Percentiles rank a stretch among this genome's conserved stretches.
phyloP scores from a whole-genome alignment of 2,113 vertebrate genomes.

The Silurus asotus region DNA sequence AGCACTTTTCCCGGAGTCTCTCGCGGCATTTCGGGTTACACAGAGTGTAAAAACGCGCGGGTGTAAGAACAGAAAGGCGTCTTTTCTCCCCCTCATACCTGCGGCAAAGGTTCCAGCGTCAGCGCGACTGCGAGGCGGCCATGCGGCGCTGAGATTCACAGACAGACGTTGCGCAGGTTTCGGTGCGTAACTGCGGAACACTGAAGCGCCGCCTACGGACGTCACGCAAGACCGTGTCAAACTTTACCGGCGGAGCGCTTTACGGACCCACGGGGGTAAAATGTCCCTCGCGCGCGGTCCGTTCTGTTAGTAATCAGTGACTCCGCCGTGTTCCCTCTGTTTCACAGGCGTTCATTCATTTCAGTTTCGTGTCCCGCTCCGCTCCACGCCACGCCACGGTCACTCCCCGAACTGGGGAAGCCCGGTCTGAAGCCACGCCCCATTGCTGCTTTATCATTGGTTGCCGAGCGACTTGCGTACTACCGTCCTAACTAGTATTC shows the following conservation, averaged over 20 bases:
- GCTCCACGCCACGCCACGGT: too few relatives aligned
- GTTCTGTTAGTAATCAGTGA: too few relatives aligned
- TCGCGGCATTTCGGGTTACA: neutral
- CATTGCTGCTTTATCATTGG: neutral
- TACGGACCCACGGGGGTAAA: too few relatives aligned
- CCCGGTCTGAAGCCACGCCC: neutral
- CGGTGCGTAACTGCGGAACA: neutral
- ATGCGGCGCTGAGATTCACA: neutral
- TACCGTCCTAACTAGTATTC: neutral
- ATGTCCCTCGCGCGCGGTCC: neutral
- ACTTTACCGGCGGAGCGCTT: neutral
- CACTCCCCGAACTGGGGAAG: neutral
- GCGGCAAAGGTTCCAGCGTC: neutral
- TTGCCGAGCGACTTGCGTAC: neutral
- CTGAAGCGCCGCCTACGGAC: neutral
- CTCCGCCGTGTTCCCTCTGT: neutral
- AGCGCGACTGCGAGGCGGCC: neutral
- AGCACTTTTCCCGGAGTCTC: neutral
- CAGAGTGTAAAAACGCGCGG: too few relatives aligned
- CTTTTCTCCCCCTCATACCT: neutral
- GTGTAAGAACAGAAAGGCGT: neutral
- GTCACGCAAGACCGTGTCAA: neutral
- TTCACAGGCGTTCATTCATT: neutral
- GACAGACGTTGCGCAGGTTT: neutral
- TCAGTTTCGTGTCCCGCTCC: neutral